Conservation (phyloP, 2,113 vertebrate species). For the Symphodus melops region DNA sequence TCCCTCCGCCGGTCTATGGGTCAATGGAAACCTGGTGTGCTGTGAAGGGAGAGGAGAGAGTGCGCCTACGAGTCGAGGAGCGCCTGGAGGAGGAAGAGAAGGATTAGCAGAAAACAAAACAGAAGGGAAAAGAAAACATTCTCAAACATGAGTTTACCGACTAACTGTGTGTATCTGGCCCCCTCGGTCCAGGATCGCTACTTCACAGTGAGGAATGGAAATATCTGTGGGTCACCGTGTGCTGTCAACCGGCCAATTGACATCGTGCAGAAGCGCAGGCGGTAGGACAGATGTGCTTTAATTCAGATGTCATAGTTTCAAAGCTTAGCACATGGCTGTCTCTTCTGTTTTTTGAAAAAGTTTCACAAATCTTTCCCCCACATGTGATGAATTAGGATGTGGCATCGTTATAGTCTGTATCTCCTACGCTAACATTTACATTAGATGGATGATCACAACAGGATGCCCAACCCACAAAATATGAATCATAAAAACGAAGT, state of each 20-base stretch:
- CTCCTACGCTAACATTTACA: neutral
- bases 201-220: slow-evolving; percentile 79
- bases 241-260: slow-evolving; percentile 86
- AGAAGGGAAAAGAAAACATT: slow-evolving; percentile 15
- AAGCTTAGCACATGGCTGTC: slow-evolving; percentile 14
- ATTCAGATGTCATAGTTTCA: slow-evolving; percentile 55
- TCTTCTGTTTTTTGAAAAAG: neutral
- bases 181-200: slow-evolving; percentile 70
- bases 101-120: slow-evolving; percentile 40
- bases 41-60: slow-evolving; percentile 44
- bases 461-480: neutral
- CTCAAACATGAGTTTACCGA: slow-evolving; percentile 83
- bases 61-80: slow-evolving; percentile 31
- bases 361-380: neutral
- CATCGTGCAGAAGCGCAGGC: slow-evolving; percentile 85
- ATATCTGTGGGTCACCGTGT: slow-evolving; percentile 81
- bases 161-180: slow-evolving; percentile 70
- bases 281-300: slow-evolving; percentile 77
- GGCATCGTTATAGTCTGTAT: neutral
- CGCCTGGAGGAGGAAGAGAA: slow-evolving; percentile 45
- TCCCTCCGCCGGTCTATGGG: slow-evolving; percentile 49
- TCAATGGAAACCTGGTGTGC: slow-evolving; percentile 63
- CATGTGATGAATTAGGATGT: neutral
- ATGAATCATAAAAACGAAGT: too few species aligned
- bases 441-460: neutral